These are phyloP conservation scores for Myiopsitta monachus DNA, from an alignment of 2,113 vertebrate species.

Conservation along the genomic window DNA sequence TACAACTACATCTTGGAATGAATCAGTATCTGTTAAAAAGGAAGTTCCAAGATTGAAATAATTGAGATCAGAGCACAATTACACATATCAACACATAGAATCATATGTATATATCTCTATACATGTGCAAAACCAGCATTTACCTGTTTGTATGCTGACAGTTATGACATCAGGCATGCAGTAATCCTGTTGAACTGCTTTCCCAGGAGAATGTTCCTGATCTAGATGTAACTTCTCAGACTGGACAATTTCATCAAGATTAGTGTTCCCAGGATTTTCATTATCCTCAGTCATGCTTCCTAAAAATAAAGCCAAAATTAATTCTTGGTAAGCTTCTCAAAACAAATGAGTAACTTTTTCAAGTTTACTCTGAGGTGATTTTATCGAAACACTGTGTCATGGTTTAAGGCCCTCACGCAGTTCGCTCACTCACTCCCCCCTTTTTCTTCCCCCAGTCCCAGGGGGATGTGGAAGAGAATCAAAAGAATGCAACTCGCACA, in stretches of 20 bases:
- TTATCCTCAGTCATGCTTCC: conserved; percentile 73
- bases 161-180: conserved; percentile 81
- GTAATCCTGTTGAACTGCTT: conserved; percentile 66
- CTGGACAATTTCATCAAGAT: conserved; percentile 71
- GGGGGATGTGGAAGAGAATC: too few species aligned
- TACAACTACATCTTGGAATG: conserved; percentile 77
- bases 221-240: conserved; percentile 77
- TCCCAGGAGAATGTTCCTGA: conserved; percentile 44
- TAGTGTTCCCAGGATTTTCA: conserved; percentile 70
- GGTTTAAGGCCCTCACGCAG: too few species aligned
- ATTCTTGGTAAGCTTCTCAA: not conserved
- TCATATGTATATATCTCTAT: too few species aligned
- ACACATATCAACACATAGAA: not conserved
- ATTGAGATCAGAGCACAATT: not conserved
- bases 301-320: conserved; percentile 31
- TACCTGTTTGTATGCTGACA: conserved; percentile 82
- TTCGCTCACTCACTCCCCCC: too few species aligned
- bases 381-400: not conserved
- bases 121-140: not conserved
- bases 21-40: conserved; percentile 65
- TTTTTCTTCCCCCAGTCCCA: too few species aligned
- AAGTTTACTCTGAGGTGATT: not conserved
- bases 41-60: not conserved
- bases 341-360: not conserved
- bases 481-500: too few species aligned